Evolutionary conservation across 2,113 vertebrate genomes (phyloP).

Genomic region (Alligator mississippiensis): DNA sequence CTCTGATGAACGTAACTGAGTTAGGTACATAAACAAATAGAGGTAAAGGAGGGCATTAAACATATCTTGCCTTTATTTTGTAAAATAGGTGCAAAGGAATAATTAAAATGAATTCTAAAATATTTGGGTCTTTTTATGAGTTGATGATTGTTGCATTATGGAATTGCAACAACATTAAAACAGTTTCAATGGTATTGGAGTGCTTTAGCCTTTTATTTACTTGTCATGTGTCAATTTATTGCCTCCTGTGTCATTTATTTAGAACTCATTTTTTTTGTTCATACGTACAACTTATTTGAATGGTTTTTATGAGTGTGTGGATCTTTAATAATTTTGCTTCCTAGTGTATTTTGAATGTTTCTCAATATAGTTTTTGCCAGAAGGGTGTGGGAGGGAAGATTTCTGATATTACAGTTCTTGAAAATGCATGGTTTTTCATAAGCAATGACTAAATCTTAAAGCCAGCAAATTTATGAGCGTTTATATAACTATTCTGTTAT

Average conservation of each 20-base stretch:
- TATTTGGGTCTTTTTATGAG: conserved; percentile 89
- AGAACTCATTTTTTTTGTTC: conserved; percentile 86
- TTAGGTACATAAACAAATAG: conserved; percentile 69
- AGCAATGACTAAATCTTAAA: conserved; percentile 49
- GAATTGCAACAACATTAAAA: conserved; percentile 99
- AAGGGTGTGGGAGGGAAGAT: conserved; percentile 60
- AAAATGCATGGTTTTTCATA: conserved; percentile 64
- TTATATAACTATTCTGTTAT: neutral
- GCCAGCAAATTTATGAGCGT: neutral
- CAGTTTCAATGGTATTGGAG: conserved; percentile 99
- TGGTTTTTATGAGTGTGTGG: conserved; percentile 70
- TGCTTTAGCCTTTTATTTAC: conserved; percentile 99
- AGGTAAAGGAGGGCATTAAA: conserved; percentile 74
- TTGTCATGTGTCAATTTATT: conserved; percentile 99
- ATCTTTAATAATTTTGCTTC: conserved; percentile 66
- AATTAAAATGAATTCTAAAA: conserved; percentile 82
- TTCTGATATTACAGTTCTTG: conserved; percentile 64
- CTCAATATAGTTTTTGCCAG: conserved; percentile 57
- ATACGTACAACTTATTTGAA: conserved; percentile 76
- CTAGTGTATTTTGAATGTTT: conserved; percentile 67
- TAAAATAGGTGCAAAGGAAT: conserved; percentile 82
- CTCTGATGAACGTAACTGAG: conserved; percentile 70
- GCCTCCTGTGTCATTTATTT: conserved; percentile 99
- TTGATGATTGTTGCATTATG: conserved; percentile 99
- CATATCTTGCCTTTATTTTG: conserved; percentile 82